These are phyloP conservation scores for Cheirogaleus medius DNA, from an alignment of 2,113 vertebrate genomes.

Conservation along the genomic window DNA sequence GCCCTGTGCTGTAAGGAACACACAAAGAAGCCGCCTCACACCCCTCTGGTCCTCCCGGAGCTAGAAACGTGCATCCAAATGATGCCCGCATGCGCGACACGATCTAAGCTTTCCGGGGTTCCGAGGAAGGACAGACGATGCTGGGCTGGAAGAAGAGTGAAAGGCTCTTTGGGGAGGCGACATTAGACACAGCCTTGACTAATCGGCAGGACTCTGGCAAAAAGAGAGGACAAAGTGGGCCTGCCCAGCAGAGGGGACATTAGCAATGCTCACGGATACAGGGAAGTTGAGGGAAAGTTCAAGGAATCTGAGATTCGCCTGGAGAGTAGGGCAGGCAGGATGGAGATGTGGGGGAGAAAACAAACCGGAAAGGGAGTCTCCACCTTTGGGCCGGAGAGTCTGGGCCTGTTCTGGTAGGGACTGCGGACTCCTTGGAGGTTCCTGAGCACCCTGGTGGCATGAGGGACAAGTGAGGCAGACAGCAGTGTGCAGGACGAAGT, in stretches of 20 bases:
- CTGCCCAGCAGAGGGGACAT: neutral
- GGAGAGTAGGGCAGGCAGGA: neutral
- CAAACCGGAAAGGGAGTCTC: neutral
- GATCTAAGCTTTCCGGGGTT: neutral
- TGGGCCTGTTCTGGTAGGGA: neutral
- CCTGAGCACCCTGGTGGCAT: neutral
- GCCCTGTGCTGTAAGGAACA: neutral
- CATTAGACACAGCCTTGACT: neutral
- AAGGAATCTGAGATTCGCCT: neutral
- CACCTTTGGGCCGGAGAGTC: neutral
- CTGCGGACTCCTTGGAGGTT: neutral
- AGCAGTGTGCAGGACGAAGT: neutral
- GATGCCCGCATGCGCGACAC: neutral
- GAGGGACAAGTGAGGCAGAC: neutral
- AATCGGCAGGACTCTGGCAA: neutral
- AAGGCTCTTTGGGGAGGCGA: neutral
- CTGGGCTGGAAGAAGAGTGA: neutral
- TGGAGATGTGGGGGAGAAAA: neutral
- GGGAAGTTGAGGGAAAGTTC: neutral
- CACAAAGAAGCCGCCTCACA: neutral
- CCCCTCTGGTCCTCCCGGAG: neutral
- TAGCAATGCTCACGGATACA: neutral
- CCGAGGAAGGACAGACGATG: neutral
- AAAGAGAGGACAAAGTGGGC: neutral
- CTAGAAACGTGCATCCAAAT: neutral